These are phyloP conservation scores for Chondrilla cf. caribensis DNA, from an alignment of 37 sponge, comb jelly and placozoan species.

Conservation along the genomic window DNA sequence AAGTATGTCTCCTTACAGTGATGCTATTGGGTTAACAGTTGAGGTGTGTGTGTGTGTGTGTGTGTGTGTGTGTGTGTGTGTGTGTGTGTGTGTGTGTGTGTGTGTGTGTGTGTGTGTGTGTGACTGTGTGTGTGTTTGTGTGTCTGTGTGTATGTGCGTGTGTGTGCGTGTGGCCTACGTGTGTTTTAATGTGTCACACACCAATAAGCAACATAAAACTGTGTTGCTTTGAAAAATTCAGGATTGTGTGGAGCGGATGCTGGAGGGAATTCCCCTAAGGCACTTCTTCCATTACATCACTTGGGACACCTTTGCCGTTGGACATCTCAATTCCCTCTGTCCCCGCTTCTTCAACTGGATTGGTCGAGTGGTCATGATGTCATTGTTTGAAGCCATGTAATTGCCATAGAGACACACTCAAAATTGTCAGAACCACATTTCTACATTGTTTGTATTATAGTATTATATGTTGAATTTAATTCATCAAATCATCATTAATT, in stretches of 20 bases:
- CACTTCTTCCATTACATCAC: conserved; percentile 35
- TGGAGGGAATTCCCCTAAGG: conserved; percentile 44
- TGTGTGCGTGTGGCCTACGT: too few species aligned
- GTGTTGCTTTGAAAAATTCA: neutral
- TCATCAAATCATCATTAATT: too few species aligned
- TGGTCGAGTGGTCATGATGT: neutral
- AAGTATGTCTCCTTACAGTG: conserved; percentile 20
- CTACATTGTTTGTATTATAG: too few species aligned
- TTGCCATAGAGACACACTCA: neutral
- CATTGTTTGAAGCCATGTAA: neutral
- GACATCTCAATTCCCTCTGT: conserved; percentile 29
- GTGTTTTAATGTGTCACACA: neutral
- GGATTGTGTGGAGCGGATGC: conserved; percentile 42
- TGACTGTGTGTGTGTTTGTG: neutral
- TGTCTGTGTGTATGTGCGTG: too few species aligned
- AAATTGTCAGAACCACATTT: too few species aligned
- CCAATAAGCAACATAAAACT: too few species aligned
- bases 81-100: neutral
- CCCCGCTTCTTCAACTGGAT: conserved; percentile 24
- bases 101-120: conserved; percentile 4
- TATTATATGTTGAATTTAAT: too few species aligned
- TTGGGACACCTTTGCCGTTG: conserved; percentile 28
- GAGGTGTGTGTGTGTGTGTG: conserved; percentile 13
- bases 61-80: conserved; percentile 27
- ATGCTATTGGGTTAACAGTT: conserved; percentile 17